phyloP scores from a whole-genome alignment of 2,113 vertebrate species.

The Tricholaema leucomelas region DNA sequence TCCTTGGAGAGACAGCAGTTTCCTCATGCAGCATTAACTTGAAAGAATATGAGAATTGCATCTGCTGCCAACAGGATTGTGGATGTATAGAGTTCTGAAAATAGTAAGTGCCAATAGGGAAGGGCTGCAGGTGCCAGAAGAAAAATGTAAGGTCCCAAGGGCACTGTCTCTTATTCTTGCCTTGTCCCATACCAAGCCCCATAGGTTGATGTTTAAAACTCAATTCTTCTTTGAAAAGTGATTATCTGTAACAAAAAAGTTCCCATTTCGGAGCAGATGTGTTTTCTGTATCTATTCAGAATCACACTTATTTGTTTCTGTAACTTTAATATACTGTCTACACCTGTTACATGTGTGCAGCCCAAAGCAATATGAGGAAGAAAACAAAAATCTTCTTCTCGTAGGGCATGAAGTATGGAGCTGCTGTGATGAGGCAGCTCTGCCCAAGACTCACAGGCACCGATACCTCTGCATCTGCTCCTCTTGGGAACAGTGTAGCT shows the following conservation, averaged over 20 bases:
- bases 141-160: conserved; percentile 34
- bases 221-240: not conserved
- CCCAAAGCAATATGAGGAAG: not conserved
- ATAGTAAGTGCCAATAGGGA: conserved; percentile 27
- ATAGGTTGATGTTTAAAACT: conserved; percentile 3
- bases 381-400: not conserved
- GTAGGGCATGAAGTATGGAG: rapidly evolving
- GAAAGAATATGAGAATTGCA: conserved; percentile 12
- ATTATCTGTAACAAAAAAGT: not conserved
- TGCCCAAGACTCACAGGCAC: not conserved
- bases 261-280: conserved; percentile 1
- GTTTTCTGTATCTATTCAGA: not conserved
- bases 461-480: not conserved
- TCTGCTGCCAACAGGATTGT: conserved; percentile 33
- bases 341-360: not conserved
- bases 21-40: not conserved
- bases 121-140: conserved; percentile 32
- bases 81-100: conserved; percentile 42
- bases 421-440: not conserved
- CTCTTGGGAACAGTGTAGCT: not conserved
- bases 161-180: conserved; percentile 7
- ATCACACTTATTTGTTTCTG: not conserved
- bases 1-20: conserved; percentile 39
- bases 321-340: not conserved
- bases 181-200: not conserved